Conservation (phyloP, 2,113 vertebrate species). For the Dasypus novemcinctus region DNA sequence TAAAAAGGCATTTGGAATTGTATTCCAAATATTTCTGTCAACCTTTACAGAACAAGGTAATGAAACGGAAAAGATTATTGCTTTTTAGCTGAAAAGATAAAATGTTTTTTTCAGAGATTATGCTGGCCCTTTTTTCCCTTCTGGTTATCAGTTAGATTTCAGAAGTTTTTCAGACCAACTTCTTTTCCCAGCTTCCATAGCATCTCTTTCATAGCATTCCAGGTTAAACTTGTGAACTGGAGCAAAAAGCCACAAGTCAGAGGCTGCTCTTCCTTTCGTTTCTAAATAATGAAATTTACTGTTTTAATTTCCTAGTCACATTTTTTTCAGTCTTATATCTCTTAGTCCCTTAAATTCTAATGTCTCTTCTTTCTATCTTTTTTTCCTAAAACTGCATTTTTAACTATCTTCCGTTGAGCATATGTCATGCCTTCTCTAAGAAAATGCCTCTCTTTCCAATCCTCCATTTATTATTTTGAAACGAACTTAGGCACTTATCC, state of each 20-base stretch:
- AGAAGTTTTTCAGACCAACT: not conserved
- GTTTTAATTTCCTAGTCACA: not conserved
- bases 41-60: not conserved
- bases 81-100: conserved; percentile 14
- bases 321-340: not conserved
- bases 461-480: not conserved
- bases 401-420: not conserved
- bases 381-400: not conserved
- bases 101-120: not conserved
- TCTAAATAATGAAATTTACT: not conserved
- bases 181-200: not conserved
- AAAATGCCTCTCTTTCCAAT: not conserved
- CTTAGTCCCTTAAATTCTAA: not conserved
- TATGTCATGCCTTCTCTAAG: not conserved
- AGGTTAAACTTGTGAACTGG: not conserved
- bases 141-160: not conserved
- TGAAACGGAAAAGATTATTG: not conserved
- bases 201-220: not conserved
- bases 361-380: not conserved
- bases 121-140: not conserved
- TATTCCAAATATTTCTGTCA: conserved; percentile 1
- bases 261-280: not conserved
- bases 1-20: conserved; percentile 23
- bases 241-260: not conserved
- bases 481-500: not conserved